Evolutionary conservation across 2,888 invertebrate genomes (phyloP), one percentile per base, ranked within the genome.

Genomic region (Chymomyza amoena): DNA sequence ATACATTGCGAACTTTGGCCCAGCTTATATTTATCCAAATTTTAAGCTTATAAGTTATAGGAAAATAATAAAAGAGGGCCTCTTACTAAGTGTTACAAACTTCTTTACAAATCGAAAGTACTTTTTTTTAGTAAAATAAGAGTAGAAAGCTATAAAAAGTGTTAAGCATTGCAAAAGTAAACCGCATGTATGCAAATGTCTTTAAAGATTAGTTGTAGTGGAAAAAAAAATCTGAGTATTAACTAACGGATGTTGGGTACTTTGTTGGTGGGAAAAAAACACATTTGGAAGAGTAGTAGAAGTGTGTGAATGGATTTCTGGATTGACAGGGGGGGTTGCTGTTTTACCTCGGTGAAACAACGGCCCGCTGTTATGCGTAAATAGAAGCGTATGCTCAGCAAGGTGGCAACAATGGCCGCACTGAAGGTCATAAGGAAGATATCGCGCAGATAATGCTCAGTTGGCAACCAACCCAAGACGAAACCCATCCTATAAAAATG

Each of bases 301-400:
- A 59, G n/a, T 52, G 18, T 57, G 4, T 61, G 4, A 9, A 20
- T n/a, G 18, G 50, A 10, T 25, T 5, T 9, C 10, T 20, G 56
- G 50, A 16, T 1, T 0, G 2, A 9, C 18, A 9, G 61, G 71
- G 71, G 71, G 66, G 60, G n/a, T 32, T 10, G 65, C n/a, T 65
- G 70, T 18, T 68, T 89, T 90, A 90, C 90, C 90, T 90, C 88
- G 45, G 89, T 85, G 75, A 90, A 90, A 70, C 89, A 90, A 81
- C 90, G 82, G 68, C 90, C 90, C 39, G 90, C 84, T 70, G 89
- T 89, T 62, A 90, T 90, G 72, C 90, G 89, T 66, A 90, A 85
- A 88, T 90, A 90, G 81, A 90, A 90, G 62, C 90, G 90, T 75
- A 90, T 77, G 76, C 89, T 90, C 73, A 88, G 76, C 75, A 90